Evolutionary conservation across 2,113 vertebrate species (phyloP).

Genomic region (Puffinus mauretanicus): DNA sequence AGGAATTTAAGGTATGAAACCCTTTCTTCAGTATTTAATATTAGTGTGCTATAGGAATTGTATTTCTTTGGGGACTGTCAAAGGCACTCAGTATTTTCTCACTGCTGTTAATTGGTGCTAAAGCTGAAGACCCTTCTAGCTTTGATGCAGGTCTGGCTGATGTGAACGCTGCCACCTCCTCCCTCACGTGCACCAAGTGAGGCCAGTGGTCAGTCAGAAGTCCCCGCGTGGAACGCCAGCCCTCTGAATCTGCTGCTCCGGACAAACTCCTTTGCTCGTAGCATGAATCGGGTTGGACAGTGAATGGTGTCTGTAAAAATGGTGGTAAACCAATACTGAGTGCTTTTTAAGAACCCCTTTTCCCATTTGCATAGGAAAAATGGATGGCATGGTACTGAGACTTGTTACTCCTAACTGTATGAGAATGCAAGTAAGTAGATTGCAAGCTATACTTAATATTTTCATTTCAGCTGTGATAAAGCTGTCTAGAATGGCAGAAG

Average conservation of each 20-base stretch:
- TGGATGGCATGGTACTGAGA: background rate
- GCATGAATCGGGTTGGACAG: background rate
- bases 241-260: background rate
- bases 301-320: background rate
- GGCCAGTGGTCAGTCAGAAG: background rate
- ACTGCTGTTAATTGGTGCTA: background rate
- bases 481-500: background rate
- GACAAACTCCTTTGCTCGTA: background rate
- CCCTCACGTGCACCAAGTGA: background rate
- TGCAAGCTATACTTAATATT: background rate
- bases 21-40: background rate
- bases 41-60: background rate
- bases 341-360: background rate
- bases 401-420: background rate
- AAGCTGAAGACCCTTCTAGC: background rate
- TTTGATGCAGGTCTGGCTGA: background rate
- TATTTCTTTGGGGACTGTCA: background rate
- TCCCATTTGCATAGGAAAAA: background rate
- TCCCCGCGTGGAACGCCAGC: background rate
- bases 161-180: background rate
- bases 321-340: background rate
- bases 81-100: background rate
- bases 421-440: background rate
- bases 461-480: background rate
- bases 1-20: slow-evolving; percentile 96